A percentile compares a stretch with the other conserved stretches of the same genome.
These are phyloP conservation scores for Trypoxylon attenuatum DNA, from an alignment of 2,888 invertebrate species.

Conservation along the genomic window DNA sequence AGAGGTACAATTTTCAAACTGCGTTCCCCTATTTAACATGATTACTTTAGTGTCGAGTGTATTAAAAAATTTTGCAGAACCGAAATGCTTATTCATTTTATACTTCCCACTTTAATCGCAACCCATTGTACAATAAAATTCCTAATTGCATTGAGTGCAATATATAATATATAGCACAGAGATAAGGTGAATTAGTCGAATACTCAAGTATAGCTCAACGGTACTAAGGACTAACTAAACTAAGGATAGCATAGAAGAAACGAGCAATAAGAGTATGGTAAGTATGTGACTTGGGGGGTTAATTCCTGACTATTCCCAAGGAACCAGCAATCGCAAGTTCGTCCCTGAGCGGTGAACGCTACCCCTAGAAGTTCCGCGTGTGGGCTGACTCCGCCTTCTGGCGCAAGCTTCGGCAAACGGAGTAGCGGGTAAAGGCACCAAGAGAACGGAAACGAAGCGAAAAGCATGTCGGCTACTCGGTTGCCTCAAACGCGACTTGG, in stretches of 20 bases:
- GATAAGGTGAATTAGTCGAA: too few species aligned
- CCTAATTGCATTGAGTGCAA: not conserved
- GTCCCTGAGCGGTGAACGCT: constrained; percentile 20
- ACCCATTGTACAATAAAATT: not conserved
- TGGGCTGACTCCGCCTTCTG: constrained; percentile 53
- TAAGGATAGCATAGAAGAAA: not conserved
- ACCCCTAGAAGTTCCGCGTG: constrained; percentile 15
- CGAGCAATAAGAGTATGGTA: too few species aligned
- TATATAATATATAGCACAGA: too few species aligned
- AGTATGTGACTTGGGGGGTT: not conserved
- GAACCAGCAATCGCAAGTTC: constrained; percentile 5
- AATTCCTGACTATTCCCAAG: not conserved
- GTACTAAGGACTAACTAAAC: too few species aligned
- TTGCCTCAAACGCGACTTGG: constrained; percentile 30
- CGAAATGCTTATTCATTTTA: not conserved
- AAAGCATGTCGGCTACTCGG: constrained; percentile 31
- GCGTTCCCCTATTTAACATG: not conserved
- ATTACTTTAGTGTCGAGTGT: not conserved
- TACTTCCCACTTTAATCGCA: not conserved
- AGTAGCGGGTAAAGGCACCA: not conserved
- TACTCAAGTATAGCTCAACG: too few species aligned
- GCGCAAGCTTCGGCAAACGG: constrained; percentile 12
- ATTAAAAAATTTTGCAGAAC: not conserved
- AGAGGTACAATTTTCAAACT: not conserved
- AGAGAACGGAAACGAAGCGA: constrained; percentile 13